Base-by-base conservation (phyloP, 2,113 vertebrate genomes). In the Orycteropus afer region DNA sequence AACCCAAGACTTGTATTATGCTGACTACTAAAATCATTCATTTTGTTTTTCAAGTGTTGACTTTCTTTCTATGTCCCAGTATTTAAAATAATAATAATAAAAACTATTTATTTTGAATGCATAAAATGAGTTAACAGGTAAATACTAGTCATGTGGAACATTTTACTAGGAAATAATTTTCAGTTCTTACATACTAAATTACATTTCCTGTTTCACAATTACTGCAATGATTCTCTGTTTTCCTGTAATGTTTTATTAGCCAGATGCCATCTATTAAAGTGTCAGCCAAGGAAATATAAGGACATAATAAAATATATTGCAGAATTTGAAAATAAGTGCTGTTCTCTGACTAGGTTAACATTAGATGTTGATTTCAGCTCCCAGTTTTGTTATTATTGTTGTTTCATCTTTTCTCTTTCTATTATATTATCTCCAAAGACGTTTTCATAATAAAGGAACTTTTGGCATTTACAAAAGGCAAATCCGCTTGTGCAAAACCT, bases 151-250 rank as follows among this genome's bases (percentile, higher is more conserved):
- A 84, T 45, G 34, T 27, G 34, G 40, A 84, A 91, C 82, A 95
- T 93, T 96, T 93, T 74, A 87, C 95, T 93, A 79, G 69, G 93
- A 49, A 91, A 61, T 34, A 91, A 84, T 53, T 88, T 69, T 51
- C 63, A 79, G 6, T 73, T 91, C 11, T 84, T 96, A 84, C 13
- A 65, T 37, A 69, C 10, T 69, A 87, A 90, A 79, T 51, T 69
- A 42, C 55, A 84, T 90, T 85, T 88, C 83, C 55, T 79, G 51
- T 91, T 95, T 91, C 82, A 96, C 69, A 87, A 87, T 93, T n/a
- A 88, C 47, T 78, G 49, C 40, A 88, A 67, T 51, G 73, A 93
- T 74, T 79, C 47, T 87, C 22, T 87, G 11, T 55, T 90, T 93
- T 84, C 25, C 78, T 95, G 23, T 23, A 45, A 55, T 87, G 47